Evolutionary conservation across 2,113 vertebrate species (phyloP), one percentile per base, ranked within the genome.

Genomic region (Xiphophorus maculatus): DNA sequence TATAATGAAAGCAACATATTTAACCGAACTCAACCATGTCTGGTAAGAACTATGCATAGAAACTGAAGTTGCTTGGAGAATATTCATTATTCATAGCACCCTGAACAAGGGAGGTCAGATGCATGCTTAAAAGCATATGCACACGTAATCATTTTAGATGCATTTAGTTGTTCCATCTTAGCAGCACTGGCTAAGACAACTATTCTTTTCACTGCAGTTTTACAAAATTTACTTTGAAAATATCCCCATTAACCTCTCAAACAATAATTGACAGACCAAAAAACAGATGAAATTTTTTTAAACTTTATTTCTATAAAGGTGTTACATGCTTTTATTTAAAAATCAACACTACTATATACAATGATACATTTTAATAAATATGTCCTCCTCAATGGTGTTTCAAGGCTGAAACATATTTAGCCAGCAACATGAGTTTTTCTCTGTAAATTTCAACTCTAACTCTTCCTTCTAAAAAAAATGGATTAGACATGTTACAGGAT

Each of bases 341-440:
- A 89, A 91, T 92, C 85, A 89, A 91, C 90, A 88, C 81, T 91
- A 90, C 84, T 92, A 93, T 91, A 88, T 92, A 92, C 92, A 93
- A 84, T 82, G 85, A 88, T 82, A 77, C 44, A 78, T 80, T 66
- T 87, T 71, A 85, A 92, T 92, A 92, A 94, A 94, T 93, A 93
- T 91, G 87, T 78, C 85, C 37, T 86, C 84, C 90, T 82, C 81
- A 82, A 77, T 70, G 71, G 15, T 79, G 63, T 74, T 76, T 62
- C 42, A 76, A 66, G 69, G 74, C 54, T 81, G 58, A 86, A 87
- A 84, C 81, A 85, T 83, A 84, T 86, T 81, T 79, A 84, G 66
- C 66, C 71, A 84, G 72, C 69, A 87, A 48, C 79, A 51, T 60
- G 51, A 48, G 17, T 13, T 51, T 61, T 61, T 60, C 22, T 73